Conservation (phyloP, 2,797 vertebrate species). For the Microctenopoma lineatum region DNA sequence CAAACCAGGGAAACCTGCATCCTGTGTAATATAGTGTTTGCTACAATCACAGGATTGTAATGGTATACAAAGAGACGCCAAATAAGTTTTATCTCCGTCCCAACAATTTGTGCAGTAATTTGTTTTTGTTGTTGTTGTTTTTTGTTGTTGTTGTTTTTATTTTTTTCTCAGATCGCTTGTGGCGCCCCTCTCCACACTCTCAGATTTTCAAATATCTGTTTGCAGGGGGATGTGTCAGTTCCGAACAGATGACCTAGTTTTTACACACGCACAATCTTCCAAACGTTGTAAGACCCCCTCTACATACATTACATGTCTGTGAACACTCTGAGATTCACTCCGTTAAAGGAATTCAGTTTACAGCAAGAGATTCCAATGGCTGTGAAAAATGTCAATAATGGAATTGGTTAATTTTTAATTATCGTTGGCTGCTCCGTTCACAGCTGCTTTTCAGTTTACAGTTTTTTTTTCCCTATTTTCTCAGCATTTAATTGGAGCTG, state of each 20-base stretch:
- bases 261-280: conserved; percentile 72
- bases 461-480: conserved; percentile 63
- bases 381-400: conserved; percentile 75
- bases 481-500: conserved; percentile 82
- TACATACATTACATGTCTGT: conserved; percentile 69
- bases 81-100: conserved; percentile 70
- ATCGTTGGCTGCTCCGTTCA: conserved; percentile 66
- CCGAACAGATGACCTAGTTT: conserved; percentile 86
- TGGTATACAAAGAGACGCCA: conserved; percentile 63
- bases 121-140: conserved; percentile 65
- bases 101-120: conserved; percentile 77
- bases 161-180: conserved; percentile 66
- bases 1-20: conserved; percentile 68
- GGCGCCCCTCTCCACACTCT: conserved; percentile 74
- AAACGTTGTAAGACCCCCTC: conserved; percentile 69
- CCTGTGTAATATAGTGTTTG: conserved; percentile 64
- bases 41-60: conserved; percentile 63
- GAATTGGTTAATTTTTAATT: conserved; percentile 83
- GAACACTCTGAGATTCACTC: conserved; percentile 45
- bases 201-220: conserved; percentile 82
- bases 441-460: conserved; percentile 71
- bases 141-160: conserved; percentile 42
- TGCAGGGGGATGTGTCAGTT: conserved; percentile 84
- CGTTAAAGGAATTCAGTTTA: conserved; percentile 57
- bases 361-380: conserved; percentile 57